Conservation (phyloP, 2,888 invertebrate species). For the Lapara coniferarum region DNA sequence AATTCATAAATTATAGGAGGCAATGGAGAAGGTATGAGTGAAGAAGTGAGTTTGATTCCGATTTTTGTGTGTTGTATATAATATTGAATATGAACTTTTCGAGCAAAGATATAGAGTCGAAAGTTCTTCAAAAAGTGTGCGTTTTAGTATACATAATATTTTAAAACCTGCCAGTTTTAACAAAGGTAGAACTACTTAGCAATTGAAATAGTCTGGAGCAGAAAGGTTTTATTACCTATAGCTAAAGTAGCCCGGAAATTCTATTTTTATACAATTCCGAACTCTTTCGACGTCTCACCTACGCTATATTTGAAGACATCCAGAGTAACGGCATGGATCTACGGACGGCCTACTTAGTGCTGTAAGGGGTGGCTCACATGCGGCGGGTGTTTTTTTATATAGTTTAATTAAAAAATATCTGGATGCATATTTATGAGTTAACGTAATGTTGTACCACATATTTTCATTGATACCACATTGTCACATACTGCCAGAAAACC, state of each 20-base stretch:
- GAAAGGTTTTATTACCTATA: not conserved
- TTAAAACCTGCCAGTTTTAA: not conserved
- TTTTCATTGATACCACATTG: no score
- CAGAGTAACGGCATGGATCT: conserved; percentile 26
- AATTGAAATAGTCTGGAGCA: conserved; percentile 1
- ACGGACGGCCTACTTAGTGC: conserved; percentile 24
- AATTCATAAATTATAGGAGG: no score
- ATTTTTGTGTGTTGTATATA: no score
- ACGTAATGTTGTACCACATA: no score
- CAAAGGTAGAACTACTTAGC: not conserved
- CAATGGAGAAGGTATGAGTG: no score
- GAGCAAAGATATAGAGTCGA: no score
- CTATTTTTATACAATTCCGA: conserved; percentile 25
- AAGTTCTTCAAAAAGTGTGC: no score
- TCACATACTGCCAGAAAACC: no score
- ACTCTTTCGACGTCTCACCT: conserved; percentile 10
- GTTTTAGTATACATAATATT: not conserved
- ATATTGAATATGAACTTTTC: no score
- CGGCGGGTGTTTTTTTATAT: not conserved
- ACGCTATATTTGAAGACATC: conserved; percentile 24
- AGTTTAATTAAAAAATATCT: no score
- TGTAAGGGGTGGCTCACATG: conserved; percentile 18
- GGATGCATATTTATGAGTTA: no score
- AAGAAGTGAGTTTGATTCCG: no score
- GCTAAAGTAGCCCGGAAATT: conserved; percentile 13